Conservation (phyloP, 1,140 invertebrate species). For the Diabrotica undecimpunctata region DNA sequence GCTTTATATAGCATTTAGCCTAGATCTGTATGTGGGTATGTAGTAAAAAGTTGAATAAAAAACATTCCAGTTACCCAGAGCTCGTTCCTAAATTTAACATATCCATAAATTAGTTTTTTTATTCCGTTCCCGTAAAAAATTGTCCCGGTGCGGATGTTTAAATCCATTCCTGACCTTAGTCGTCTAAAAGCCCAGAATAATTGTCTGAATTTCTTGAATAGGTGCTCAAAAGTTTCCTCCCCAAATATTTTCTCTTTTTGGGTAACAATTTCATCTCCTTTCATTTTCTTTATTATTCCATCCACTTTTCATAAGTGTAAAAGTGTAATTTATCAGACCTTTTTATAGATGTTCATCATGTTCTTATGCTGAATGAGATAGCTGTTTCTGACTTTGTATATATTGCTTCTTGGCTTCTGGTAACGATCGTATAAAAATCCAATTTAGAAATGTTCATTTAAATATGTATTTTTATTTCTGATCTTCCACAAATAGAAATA, state of each 20-base stretch:
- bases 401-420: neutral
- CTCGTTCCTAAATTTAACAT: too few relatives aligned
- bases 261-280: neutral
- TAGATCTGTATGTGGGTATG: too few relatives aligned
- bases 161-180: neutral
- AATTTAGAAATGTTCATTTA: too few relatives aligned
- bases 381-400: neutral
- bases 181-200: neutral
- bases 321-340: conserved; percentile 1
- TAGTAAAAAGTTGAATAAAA: too few relatives aligned
- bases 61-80: too few relatives aligned
- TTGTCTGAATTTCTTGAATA: neutral
- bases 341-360: conserved; percentile 2
- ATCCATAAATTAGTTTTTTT: too few relatives aligned
- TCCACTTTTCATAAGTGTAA: conserved; percentile 2
- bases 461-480: too few relatives aligned
- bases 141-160: neutral
- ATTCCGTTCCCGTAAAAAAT: neutral
- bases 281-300: neutral
- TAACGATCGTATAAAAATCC: neutral
- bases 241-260: neutral
- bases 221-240: neutral
- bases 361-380: neutral
- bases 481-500: too few relatives aligned
- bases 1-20: too few relatives aligned